Conservation (phyloP, 2,797 vertebrate genomes). For the Gadopsis bispinosus region DNA sequence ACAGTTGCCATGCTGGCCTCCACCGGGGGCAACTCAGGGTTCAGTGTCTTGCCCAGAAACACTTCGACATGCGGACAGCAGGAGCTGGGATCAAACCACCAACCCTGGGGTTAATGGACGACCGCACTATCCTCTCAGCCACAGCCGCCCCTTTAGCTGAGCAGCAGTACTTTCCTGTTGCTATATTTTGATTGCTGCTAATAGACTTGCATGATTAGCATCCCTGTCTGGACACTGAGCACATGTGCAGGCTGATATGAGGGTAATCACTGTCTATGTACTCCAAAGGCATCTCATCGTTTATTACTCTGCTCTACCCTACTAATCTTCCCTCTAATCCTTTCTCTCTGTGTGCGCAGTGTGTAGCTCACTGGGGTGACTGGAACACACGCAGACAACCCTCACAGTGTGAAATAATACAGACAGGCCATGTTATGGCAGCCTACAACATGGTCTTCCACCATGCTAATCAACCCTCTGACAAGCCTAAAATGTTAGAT, state of each 20-base stretch:
- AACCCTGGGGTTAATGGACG: no score
- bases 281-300: constrained; percentile 34
- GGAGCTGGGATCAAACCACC: no score
- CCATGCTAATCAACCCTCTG: neutral
- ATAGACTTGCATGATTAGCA: constrained; percentile 29
- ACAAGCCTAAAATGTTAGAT: neutral
- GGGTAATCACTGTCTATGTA: constrained; percentile 48
- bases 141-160: neutral
- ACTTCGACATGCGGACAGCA: no score
- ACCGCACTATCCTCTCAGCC: no score
- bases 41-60: no score
- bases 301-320: constrained; percentile 49
- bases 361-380: constrained; percentile 37
- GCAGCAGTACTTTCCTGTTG: neutral
- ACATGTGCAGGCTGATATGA: constrained; percentile 40
- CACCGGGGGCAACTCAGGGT: no score
- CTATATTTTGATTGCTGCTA: constrained; percentile 26
- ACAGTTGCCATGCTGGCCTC: no score
- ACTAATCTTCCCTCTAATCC: constrained; percentile 79
- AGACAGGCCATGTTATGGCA: constrained; percentile 23
- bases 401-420: constrained; percentile 18
- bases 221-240: constrained; percentile 32
- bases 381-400: constrained; percentile 8
- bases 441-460: neutral
- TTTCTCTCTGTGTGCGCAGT: constrained; percentile 23